phyloP scores from a whole-genome alignment of 2,888 invertebrate species.

The Drosophila falleni region DNA sequence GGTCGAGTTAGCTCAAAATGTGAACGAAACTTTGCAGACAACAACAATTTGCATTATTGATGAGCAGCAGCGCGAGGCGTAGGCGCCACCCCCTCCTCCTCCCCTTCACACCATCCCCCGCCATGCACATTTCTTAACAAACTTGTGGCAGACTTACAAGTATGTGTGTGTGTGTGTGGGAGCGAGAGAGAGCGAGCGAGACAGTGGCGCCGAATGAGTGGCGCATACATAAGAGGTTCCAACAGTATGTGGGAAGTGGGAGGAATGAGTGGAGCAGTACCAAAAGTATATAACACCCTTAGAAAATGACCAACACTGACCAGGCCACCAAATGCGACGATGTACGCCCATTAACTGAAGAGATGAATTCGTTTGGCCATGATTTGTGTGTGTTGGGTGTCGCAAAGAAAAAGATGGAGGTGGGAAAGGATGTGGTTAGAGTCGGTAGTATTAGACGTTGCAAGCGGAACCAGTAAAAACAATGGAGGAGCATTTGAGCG shows the following conservation, averaged over 20 bases:
- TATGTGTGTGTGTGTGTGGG: conserved; percentile 42
- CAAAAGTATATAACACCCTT: conserved; percentile 76
- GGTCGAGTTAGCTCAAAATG: conserved; percentile 49
- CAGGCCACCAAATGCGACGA: conserved; percentile 70
- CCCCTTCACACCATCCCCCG: neutral
- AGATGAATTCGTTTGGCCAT: conserved; percentile 78
- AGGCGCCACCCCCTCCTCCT: conserved; percentile 13
- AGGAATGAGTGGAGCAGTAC: neutral
- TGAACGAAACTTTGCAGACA: conserved; percentile 65
- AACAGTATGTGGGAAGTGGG: conserved; percentile 6
- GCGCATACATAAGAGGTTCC: conserved; percentile 49
- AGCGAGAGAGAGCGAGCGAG: conserved; percentile 38
- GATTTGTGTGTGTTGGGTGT: conserved; percentile 70
- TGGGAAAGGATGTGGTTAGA: neutral
- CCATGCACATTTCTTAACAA: conserved; percentile 70
- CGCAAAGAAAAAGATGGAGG: conserved; percentile 32
- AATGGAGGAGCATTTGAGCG: conserved; percentile 64
- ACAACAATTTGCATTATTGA: conserved; percentile 81
- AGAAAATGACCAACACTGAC: conserved; percentile 80
- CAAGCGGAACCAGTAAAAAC: conserved; percentile 72
- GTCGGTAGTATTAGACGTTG: conserved; percentile 22
- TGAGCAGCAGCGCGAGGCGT: conserved; percentile 53
- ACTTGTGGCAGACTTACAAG: conserved; percentile 67
- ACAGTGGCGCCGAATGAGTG: conserved; percentile 42
- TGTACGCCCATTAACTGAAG: conserved; percentile 79